phyloP scores from a whole-genome alignment of 2,797 vertebrate genomes.

The Coilia nasus region DNA sequence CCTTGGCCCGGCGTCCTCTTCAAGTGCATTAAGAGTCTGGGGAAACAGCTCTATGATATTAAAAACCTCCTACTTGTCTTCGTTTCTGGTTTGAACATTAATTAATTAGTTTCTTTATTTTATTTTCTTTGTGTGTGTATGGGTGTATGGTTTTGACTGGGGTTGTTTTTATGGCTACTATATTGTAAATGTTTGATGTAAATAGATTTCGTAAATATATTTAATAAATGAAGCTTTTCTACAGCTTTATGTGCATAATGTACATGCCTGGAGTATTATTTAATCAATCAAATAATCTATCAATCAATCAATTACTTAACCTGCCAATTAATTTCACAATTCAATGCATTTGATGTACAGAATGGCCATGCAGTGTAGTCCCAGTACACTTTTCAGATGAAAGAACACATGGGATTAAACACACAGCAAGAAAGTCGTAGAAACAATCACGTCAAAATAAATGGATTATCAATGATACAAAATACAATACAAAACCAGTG shows the following conservation, averaged over 20 bases:
- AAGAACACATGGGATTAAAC: no score
- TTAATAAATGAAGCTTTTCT: slow-evolving; percentile 60
- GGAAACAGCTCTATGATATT: slow-evolving; percentile 34
- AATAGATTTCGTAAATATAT: slow-evolving; percentile 60
- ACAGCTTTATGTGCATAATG: slow-evolving; percentile 44
- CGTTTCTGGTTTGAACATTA: slow-evolving; percentile 28
- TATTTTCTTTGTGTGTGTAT: neutral
- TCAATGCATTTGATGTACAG: no score
- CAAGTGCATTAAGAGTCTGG: slow-evolving; percentile 48
- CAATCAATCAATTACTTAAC: no score
- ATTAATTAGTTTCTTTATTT: slow-evolving; percentile 36
- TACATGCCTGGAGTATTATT: slow-evolving; percentile 23
- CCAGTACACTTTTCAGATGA: no score
- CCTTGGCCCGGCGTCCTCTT: slow-evolving; percentile 27
- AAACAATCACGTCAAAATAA: no score
- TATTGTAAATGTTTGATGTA: slow-evolving; percentile 57
- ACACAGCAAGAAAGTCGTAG: no score
- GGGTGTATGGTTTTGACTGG: slow-evolving; percentile 33
- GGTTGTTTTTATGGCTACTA: slow-evolving; percentile 49
- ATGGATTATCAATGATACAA: no score
- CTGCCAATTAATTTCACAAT: no score
- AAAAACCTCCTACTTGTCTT: slow-evolving; percentile 29
- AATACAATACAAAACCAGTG: no score
- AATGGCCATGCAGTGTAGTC: no score
- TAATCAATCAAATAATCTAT: neutral